Base-by-base conservation (phyloP, 1,140 invertebrate species). In the Neodiprion lecontei region DNA sequence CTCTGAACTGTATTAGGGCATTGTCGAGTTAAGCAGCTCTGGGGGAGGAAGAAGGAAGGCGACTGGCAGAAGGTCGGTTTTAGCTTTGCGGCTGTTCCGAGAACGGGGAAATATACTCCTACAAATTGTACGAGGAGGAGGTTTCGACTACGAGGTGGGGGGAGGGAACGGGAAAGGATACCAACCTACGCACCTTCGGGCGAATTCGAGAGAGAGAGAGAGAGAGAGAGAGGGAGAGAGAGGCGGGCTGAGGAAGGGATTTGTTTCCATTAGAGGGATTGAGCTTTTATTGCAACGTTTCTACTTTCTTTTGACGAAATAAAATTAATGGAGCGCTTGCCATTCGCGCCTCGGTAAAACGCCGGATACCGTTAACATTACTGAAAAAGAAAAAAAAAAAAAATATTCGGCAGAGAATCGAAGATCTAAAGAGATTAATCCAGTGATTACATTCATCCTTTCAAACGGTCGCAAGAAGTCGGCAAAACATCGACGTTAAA, bases 181-280 rank as follows among this genome's bases (percentile, higher is more conserved):
- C 53, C 53, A 12, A 14, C 53, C n/a, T 5, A 23, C 21, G 68
- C 21, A 11, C 12, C 12, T 23, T 69, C 12, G 23, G 68, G 68
- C 11, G 21, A 69, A 11, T 69, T 21, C 21, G 47, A 40, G 28
- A 0, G 5, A 21, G 14, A 66, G 14, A 21, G 14, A 66, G 14
- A 14, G 14, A 14, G 61, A 50, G 9, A n/a, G 21, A 14, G 61
- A 40, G 61, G 4, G 61, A 21, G 14, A 14, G 21, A 66, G 14
- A 14, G 79, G 78, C 76, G 73, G 74, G 82, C 82, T 74, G 79
- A 21, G 40, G 21, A 47, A 69, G 40, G 84, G 82, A 88, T 87
- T 87, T 87, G 85, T 88, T 85, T 86, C 87, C 85, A 87, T 88
- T 88, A 87, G 86, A 86, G 84, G 86, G 85, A 87, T 88, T 86